Percentiles rank a stretch among this genome's conserved stretches.
These are phyloP conservation scores for Hylyphantes graminicola DNA, from an alignment of 1,140 invertebrate species.

Conservation along the genomic window DNA sequence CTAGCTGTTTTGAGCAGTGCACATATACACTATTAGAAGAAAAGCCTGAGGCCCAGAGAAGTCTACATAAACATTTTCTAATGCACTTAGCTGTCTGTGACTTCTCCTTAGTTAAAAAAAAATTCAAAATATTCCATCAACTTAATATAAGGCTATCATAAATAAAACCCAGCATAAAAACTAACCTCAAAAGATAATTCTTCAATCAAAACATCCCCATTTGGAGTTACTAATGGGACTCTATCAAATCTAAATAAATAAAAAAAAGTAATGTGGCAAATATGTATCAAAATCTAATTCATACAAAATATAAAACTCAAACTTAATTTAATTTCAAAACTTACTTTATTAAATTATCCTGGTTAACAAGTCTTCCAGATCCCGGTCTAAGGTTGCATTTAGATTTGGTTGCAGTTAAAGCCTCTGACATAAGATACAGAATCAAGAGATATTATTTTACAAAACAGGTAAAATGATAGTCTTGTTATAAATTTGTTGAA, in stretches of 20 bases:
- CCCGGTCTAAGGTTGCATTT: slow-evolving; percentile 71
- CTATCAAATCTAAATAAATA: slow-evolving; percentile 78
- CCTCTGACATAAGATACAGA: not conserved
- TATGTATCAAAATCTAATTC: too few relatives aligned
- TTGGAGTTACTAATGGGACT: slow-evolving; percentile 95
- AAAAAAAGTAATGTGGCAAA: not conserved
- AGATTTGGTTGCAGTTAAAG: not conserved
- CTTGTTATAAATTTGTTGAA: too few relatives aligned
- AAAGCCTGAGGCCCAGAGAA: too few relatives aligned
- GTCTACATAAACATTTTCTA: too few relatives aligned
- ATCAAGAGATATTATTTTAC: not conserved
- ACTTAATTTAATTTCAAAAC: not conserved
- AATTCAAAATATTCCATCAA: too few relatives aligned
- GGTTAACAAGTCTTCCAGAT: slow-evolving; percentile 82
- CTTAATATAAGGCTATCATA: too few relatives aligned
- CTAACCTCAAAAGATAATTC: slow-evolving; percentile 87
- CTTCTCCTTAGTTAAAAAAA: too few relatives aligned
- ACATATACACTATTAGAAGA: too few relatives aligned
- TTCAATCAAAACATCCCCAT: slow-evolving; percentile 92
- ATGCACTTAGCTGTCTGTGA: too few relatives aligned
- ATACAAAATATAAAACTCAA: too few relatives aligned
- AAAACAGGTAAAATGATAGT: too few relatives aligned
- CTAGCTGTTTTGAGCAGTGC: too few relatives aligned
- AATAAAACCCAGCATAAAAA: not conserved
- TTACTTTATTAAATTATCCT: slow-evolving; percentile 86